A percentile compares a stretch with the other conserved stretches of the same genome.
Evolutionary conservation across 2,797 vertebrate genomes (phyloP).

Genomic region (Gorsachius magnificus): DNA sequence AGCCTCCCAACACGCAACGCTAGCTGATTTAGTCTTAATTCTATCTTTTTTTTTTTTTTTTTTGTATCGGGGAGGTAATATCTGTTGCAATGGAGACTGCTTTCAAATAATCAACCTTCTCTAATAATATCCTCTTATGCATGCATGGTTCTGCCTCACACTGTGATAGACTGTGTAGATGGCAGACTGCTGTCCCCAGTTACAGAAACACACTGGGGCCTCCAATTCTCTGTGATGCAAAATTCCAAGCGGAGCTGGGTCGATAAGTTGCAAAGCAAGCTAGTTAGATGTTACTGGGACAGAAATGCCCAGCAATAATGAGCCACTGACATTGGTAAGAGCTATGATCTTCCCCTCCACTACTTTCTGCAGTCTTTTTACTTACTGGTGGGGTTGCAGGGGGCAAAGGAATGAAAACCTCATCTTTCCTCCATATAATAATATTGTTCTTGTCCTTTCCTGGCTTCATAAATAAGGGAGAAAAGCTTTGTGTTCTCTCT

Average conservation of each 20-base stretch:
- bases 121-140: background rate
- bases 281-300: background rate
- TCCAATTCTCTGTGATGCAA: background rate
- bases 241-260: background rate
- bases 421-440: background rate
- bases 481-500: background rate
- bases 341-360: background rate
- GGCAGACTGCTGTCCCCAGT: background rate
- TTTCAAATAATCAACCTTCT: background rate
- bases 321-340: background rate
- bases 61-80: background rate
- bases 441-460: background rate
- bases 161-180: background rate
- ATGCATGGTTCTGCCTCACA: background rate
- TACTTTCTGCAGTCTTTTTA: background rate
- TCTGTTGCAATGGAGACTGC: background rate
- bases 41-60: background rate
- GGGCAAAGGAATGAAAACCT: background rate
- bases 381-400: background rate
- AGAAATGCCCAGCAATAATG: background rate
- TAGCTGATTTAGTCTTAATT: background rate
- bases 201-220: background rate
- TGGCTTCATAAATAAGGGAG: background rate
- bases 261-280: background rate
- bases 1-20: background rate